Conservation (phyloP, 35 echinoderm and acorn worm genomes). For the Lytechinus variegatus region DNA sequence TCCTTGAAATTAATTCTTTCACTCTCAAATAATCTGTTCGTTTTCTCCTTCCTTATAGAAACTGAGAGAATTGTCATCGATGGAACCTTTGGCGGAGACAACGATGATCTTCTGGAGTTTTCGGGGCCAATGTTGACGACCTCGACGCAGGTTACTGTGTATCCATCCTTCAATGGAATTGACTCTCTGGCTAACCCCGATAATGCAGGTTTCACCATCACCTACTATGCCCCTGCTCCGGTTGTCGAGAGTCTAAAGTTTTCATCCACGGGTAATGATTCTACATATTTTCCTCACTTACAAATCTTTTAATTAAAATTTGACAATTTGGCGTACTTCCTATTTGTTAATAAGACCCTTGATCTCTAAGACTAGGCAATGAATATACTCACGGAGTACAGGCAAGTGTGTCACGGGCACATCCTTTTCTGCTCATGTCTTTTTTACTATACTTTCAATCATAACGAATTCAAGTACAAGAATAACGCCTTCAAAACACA, state of each 20-base stretch:
- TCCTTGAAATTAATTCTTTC: background rate
- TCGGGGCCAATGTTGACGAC: conserved; percentile 15
- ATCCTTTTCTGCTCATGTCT: no score
- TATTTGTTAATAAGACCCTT: no score
- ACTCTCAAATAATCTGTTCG: background rate
- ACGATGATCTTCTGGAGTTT: conserved; percentile 54
- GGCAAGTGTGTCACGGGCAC: no score
- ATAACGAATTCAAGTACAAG: no score
- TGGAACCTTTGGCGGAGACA: conserved; percentile 54
- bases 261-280: background rate
- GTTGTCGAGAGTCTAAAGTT: background rate
- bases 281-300: no score
- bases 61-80: background rate
- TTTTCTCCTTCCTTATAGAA: background rate
- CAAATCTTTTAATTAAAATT: no score
- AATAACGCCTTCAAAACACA: no score
- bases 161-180: conserved; percentile 59
- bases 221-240: conserved; percentile 56
- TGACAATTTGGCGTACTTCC: no score
- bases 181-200: conserved; percentile 47
- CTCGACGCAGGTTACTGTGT: conserved; percentile 47
- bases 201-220: conserved; percentile 54
- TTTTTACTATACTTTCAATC: no score
- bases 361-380: no score
- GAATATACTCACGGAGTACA: no score